Evolutionary conservation across 1,140 invertebrate species (phyloP), one percentile per base, ranked within the genome.

Genomic region (Dolichoris vasculosae): DNA sequence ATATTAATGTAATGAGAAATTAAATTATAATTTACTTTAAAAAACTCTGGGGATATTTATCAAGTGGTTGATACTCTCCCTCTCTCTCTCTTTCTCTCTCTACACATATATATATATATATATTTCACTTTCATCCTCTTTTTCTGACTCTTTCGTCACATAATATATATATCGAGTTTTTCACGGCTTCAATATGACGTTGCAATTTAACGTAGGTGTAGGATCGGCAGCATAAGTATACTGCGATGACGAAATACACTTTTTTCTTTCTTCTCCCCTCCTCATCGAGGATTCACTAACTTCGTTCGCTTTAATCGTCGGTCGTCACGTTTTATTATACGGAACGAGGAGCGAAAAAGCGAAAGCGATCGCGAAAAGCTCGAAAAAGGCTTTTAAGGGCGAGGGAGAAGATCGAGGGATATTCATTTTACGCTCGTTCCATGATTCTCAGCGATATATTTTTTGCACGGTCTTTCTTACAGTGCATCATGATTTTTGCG

Each of bases 341-440:
- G 84, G 46, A 67, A 82, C 55, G 63, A 35, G 51, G 83, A 32
- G 17, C 38, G 83, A 76, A 83, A 82, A 82, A 76, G 82, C 69
- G 55, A 83, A 76, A 83, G 40, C 51, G 64, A 86, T 76, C 51
- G 79, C 30, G 73, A 40, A 82, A 82, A 82, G 79, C 71, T 76
- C 71, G 59, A 82, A 77, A 86, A 86, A 86, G 84, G 77, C 84
- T 81, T 85, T 85, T 76, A 86, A 82, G 67, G 73, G 76, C 6
- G 55, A 38, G 51, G 35, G 38, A 51, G 64, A 76, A 81, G 48
- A 83, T 59, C 76, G 55, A 79, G 69, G 59, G 73, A 79, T 86
- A 86, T 86, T 86, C 84, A 86, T 86, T 86, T 86, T 86, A 86
- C 84, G 84, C 79, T 82, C 79, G 84, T 86, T 86, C 79, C 79